Evolutionary conservation across 1,140 invertebrate species (phyloP), one percentile per base, ranked within the genome.

Genomic region (Carposina sasakii): DNA sequence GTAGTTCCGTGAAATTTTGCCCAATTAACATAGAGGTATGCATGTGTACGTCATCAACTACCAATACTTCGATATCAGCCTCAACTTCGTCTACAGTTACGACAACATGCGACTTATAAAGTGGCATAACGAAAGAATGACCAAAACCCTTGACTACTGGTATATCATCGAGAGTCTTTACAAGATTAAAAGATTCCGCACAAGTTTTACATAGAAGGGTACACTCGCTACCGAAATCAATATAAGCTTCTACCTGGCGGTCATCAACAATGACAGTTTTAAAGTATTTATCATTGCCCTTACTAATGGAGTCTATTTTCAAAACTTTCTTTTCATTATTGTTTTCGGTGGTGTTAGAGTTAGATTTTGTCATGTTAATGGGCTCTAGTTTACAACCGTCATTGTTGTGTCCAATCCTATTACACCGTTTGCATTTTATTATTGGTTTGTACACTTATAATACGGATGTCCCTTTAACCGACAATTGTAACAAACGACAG

Each of bases 1-100:
- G 48, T 5, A 50, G 31, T 24, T 50, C 48, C 13, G 48, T 50
- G 22, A 50, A 50, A 15, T 50, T 37, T 34, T 43, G 39, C 1
- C 48, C 48, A 0, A 50, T 22, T n/a, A 50, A 15, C 26, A 50
- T 43, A 10, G 48, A 22, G 3, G 48, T 43, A 3, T 50, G 39
- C 21, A 50, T 21, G 5, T 17, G 37, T 13, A 43, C 22, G 31
- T 50, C 48, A 8, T 36, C 15, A 16, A 50, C 48, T 12, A 42
- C 48, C 9, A 50, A 21, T 5, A 50, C 21, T 6, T 50, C 48
- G 2, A 50, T 40, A 12, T 22, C n/a, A 3, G 48, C 48, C 21
- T 50, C n/a, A n/a, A n/a, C n/a, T n/a, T n/a, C n/a, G n/a, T n/a
- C n/a, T n/a, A 28, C 12, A 12, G 26, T 28, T 8, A 28, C 12